Conservation (phyloP, 2,797 vertebrate genomes). For the Prunella strophiata region DNA sequence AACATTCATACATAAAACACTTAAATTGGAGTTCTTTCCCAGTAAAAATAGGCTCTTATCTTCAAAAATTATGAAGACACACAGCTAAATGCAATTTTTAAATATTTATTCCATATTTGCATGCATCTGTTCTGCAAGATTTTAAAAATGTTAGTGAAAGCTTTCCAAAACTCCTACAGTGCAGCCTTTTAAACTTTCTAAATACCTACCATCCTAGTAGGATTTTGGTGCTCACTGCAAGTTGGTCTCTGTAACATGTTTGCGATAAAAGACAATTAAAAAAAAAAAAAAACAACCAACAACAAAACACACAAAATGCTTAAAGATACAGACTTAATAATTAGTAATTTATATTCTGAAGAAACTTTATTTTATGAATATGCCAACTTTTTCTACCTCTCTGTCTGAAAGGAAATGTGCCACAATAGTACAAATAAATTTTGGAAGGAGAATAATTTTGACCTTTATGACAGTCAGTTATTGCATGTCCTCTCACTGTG, state of each 20-base stretch:
- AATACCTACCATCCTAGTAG: background rate
- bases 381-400: background rate
- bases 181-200: background rate
- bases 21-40: background rate
- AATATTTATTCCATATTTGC: background rate
- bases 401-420: background rate
- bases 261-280: background rate
- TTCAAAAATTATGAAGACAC: background rate
- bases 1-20: conserved; percentile 24
- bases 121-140: background rate
- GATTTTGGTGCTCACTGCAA: background rate
- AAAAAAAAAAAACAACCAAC: background rate
- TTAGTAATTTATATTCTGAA: background rate
- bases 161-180: background rate
- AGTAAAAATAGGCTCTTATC: background rate
- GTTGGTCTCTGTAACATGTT: fast-evolving
- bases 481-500: background rate
- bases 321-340: background rate
- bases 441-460: background rate
- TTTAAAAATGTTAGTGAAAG: background rate
- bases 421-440: background rate
- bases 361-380: background rate
- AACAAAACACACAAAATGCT: background rate
- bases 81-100: background rate
- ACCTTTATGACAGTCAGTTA: background rate